Base-by-base conservation (phyloP, 2,888 invertebrate species). In the Limnephilus lunatus region DNA sequence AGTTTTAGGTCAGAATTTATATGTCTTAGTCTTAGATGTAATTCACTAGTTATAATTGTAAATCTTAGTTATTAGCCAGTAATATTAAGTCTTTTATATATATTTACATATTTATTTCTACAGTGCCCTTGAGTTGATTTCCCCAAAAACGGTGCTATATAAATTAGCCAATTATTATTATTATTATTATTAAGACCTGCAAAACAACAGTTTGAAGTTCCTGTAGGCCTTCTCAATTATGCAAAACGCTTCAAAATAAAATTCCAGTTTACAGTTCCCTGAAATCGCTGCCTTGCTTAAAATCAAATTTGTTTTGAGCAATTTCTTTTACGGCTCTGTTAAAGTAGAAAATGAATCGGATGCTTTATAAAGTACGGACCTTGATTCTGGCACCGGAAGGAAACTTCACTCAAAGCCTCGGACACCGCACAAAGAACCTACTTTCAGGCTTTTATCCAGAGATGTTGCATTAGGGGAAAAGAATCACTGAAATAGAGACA, bases 401-500 rank as follows among this genome's bases (percentile, higher is more conserved):
- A 80, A 89, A 89, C 88, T 89, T 89, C 88, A 89, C 44, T 86
- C 86, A 86, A 39, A 80, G 88, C 88, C 39, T 80, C 88, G 35
- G 44, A 89, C 32, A 89, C 88, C 88, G n/a, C 88, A 80, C 35
- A 89, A 39, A 25, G 86, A 44, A 86, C 30, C 86, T 44, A 35
- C 68, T 81, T 81, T 87, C 31, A 48, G n/a, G 80, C 31, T 89
- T 89, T 89, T 80, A 89, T 81, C 31, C 32, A 89, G 81, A 80
- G 81, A 89, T 80, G 80, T 44, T 89, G 88, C 88, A 89, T 89
- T 89, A 89, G 44, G 35, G 14, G 80, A 89, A 81, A 68, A 89
- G 25, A 81, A 80, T 14, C 12, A 9, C 86, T 35, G 30, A 89
- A 32, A 25, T n/a, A 31, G 30, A 53, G 87, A n/a, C 80, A 89